These are phyloP conservation scores for Philereme transversata DNA, from an alignment of 2,888 invertebrate genomes.

Conservation along the genomic window DNA sequence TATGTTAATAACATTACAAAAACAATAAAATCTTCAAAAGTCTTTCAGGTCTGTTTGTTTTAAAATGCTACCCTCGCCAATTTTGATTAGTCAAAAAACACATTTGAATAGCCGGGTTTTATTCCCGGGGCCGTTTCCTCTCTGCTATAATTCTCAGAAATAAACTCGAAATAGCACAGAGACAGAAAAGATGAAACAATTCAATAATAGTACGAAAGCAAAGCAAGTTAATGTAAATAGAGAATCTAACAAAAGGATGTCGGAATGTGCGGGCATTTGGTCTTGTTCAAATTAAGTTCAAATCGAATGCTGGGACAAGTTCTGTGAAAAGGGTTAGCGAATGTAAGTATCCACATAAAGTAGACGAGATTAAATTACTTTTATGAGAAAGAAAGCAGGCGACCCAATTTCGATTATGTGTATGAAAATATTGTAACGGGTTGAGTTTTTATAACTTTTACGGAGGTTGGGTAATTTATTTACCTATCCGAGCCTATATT, in stretches of 20 bases:
- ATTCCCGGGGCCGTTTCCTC: not conserved
- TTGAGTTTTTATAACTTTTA: slow-evolving; percentile 46
- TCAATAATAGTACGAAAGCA: slow-evolving; percentile 72
- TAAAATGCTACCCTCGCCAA: too few relatives aligned
- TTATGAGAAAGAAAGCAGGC: slow-evolving; percentile 58
- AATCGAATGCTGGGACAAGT: slow-evolving; percentile 75
- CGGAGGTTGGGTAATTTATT: slow-evolving; percentile 44
- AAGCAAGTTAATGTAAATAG: slow-evolving; percentile 73
- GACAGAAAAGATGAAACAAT: slow-evolving; percentile 59
- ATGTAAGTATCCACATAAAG: slow-evolving; percentile 61
- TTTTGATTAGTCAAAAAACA: too few relatives aligned
- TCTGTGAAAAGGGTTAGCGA: slow-evolving; percentile 76
- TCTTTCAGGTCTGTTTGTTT: too few relatives aligned
- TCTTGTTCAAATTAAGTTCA: slow-evolving; percentile 77
- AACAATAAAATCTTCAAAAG: too few relatives aligned
- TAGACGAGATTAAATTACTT: slow-evolving; percentile 73
- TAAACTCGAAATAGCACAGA: slow-evolving; percentile 31
- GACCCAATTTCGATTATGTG: slow-evolving; percentile 49
- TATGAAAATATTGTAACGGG: slow-evolving; percentile 44
- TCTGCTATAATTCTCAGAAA: slow-evolving; percentile 11
- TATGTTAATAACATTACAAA: too few relatives aligned
- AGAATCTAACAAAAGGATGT: slow-evolving; percentile 70
- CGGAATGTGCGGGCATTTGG: slow-evolving; percentile 74
- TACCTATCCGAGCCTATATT: slow-evolving; percentile 38
- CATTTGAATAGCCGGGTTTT: not conserved